These are phyloP conservation scores for Metaphire vulgaris DNA, from an alignment of 1,140 invertebrate species.

Conservation along the genomic window DNA sequence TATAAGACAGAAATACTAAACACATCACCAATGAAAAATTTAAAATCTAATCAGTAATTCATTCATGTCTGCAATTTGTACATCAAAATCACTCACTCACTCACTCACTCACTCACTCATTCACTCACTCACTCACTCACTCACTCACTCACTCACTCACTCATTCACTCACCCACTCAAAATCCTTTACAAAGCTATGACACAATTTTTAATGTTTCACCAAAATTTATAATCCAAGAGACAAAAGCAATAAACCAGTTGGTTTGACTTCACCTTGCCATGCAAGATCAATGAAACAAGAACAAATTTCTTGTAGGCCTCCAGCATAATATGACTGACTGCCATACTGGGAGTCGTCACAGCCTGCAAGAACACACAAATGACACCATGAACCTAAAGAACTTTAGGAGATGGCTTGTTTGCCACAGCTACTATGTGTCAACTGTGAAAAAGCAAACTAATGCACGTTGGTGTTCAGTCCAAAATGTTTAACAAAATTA, in stretches of 20 bases:
- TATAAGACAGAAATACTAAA: too few species aligned
- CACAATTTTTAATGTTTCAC: not conserved
- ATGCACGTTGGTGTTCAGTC: too few species aligned
- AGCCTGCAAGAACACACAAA: constrained; percentile 51
- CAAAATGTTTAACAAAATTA: too few species aligned
- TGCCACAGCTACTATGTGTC: not conserved
- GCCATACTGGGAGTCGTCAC: constrained; percentile 85
- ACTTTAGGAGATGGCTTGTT: constrained; percentile 6
- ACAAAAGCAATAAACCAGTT: constrained; percentile 2
- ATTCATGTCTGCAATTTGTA: not conserved
- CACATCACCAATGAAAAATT: too few species aligned
- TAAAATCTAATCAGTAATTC: constrained; percentile 24
- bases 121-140: not conserved
- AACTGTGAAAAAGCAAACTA: not conserved
- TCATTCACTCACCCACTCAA: not conserved
- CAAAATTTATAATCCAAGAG: not conserved
- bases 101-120: not conserved
- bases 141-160: not conserved
- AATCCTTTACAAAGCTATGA: not conserved
- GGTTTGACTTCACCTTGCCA: constrained; percentile 66
- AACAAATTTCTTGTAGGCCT: constrained; percentile 93
- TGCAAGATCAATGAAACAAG: constrained; percentile 81
- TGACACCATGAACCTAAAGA: too few species aligned
- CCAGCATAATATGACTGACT: constrained; percentile 91
- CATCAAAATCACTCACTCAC: not conserved